Evolutionary conservation across 2,797 vertebrate species (phyloP).

Genomic region (Paratrypauchen microcephalus): DNA sequence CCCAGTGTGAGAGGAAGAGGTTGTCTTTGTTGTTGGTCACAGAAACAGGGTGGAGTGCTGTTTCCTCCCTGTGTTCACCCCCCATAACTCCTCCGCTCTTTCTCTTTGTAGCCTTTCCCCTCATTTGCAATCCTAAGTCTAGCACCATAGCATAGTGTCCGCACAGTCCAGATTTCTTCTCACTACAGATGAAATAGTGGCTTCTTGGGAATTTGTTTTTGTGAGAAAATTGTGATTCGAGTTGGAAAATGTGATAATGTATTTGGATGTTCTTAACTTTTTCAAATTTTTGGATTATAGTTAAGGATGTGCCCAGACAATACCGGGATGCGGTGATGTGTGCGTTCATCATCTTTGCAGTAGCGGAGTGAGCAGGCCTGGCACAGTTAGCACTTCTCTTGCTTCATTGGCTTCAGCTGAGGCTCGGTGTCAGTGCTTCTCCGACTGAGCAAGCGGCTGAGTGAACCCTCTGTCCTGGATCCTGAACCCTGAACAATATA

Average conservation of each 20-base stretch:
- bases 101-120: slow-evolving; percentile 50
- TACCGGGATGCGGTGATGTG: slow-evolving; percentile 9
- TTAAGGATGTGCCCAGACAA: background rate
- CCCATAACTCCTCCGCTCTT: slow-evolving; percentile 50
- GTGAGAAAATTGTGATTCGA: slow-evolving; percentile 11
- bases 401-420: slow-evolving; percentile 68
- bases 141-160: slow-evolving; percentile 42
- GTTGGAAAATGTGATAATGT: slow-evolving; percentile 16
- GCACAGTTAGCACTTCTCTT: slow-evolving; percentile 59
- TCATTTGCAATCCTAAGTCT: slow-evolving; percentile 36
- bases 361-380: slow-evolving; percentile 56
- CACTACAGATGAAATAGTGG: slow-evolving; percentile 35
- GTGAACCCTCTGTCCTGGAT: slow-evolving; percentile 52
- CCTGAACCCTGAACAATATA: slow-evolving; percentile 54
- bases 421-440: slow-evolving; percentile 48
- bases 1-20: slow-evolving; percentile 64
- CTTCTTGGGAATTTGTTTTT: slow-evolving; percentile 21
- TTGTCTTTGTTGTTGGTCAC: slow-evolving; percentile 71
- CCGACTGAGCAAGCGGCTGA: slow-evolving; percentile 48
- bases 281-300: slow-evolving; percentile 5
- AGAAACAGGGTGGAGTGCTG: slow-evolving; percentile 77
- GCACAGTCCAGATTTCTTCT: slow-evolving; percentile 48
- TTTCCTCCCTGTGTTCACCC: slow-evolving; percentile 74
- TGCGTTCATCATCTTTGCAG: slow-evolving; percentile 50
- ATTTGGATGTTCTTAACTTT: slow-evolving; percentile 24